phyloP scores from a whole-genome alignment of 2,113 vertebrate species.

The Nerophis ophidion region DNA sequence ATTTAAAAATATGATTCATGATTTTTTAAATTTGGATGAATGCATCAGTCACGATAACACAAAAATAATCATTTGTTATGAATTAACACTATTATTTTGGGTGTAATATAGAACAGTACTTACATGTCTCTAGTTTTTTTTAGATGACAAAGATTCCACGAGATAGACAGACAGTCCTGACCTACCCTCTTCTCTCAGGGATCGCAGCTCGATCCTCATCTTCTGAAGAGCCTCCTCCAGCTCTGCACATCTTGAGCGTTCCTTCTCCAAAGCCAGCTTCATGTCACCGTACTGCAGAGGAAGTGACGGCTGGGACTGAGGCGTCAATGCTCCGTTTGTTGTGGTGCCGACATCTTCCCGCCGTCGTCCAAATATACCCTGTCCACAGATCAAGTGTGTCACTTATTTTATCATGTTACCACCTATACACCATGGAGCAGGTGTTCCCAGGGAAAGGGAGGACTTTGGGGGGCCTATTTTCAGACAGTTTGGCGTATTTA shows the following conservation, averaged over 20 bases:
- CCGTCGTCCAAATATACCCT: conserved; percentile 96
- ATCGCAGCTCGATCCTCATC: conserved; percentile 93
- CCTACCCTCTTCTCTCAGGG: conserved; percentile 91
- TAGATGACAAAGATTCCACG: background rate
- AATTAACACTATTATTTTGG: background rate
- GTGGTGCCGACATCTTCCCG: conserved; percentile 83
- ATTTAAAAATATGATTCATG: background rate
- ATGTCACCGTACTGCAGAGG: conserved; percentile 95
- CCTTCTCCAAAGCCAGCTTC: conserved; percentile 95
- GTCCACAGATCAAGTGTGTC: conserved; percentile 47
- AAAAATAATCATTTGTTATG: background rate
- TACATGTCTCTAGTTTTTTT: too few relatives aligned
- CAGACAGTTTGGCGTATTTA: too few relatives aligned
- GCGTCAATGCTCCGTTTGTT: conserved; percentile 54
- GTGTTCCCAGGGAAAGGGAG: background rate
- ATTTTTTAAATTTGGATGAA: background rate
- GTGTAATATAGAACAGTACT: background rate
- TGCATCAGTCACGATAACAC: background rate
- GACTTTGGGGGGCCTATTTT: too few relatives aligned
- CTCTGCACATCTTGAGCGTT: conserved; percentile 90
- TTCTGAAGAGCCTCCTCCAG: conserved; percentile 97
- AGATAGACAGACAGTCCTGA: background rate
- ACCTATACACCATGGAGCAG: background rate
- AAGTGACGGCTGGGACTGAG: conserved; percentile 66
- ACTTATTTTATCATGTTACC: background rate